phyloP scores from a whole-genome alignment of 2,888 invertebrate species.

The Malthinus seriepunctatus region DNA sequence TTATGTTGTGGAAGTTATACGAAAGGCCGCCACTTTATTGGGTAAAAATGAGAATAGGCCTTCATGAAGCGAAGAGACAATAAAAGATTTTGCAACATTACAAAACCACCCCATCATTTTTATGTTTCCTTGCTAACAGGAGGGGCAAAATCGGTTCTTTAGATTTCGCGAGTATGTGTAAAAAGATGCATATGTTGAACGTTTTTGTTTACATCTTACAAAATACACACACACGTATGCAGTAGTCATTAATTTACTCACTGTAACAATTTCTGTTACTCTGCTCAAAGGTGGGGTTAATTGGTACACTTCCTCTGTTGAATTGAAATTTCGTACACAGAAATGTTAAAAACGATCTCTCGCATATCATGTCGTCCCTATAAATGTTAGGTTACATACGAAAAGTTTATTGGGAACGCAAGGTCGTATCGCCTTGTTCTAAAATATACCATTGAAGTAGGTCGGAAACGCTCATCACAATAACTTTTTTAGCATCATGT shows the following conservation, averaged over 20 bases:
- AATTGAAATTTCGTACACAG: background rate
- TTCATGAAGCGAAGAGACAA: no score
- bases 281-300: background rate
- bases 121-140: background rate
- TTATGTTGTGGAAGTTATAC: no score
- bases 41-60: no score
- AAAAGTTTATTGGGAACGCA: slow-evolving; percentile 4
- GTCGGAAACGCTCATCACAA: no score
- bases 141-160: slow-evolving; percentile 3
- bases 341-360: background rate
- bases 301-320: background rate
- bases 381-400: slow-evolving; percentile 1
- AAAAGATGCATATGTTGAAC: no score
- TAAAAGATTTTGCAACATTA: no score
- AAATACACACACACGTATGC: no score
- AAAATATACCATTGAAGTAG: no score
- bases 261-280: background rate
- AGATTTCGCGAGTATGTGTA: background rate
- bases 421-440: background rate
- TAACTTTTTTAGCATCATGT: background rate
- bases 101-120: background rate
- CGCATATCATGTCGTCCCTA: background rate
- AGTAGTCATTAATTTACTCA: background rate
- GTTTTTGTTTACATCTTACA: no score
- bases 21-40: no score